Conservation (phyloP, 2,113 vertebrate species). For the Tamias sibiricus region DNA sequence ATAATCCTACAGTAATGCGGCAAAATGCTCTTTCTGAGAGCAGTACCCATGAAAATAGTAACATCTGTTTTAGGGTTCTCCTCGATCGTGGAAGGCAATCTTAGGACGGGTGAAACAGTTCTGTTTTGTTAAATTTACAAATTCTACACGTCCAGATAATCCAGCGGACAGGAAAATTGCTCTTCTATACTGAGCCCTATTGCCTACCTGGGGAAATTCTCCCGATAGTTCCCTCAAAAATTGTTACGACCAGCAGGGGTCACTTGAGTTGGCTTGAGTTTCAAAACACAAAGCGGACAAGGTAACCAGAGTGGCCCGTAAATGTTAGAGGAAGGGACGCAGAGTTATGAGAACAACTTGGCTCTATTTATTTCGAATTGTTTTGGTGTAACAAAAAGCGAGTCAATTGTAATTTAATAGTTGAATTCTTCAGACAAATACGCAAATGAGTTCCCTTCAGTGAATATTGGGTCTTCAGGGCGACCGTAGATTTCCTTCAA, state of each 20-base stretch:
- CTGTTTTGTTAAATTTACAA: neutral
- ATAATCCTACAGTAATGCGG: neutral
- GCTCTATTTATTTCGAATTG: neutral
- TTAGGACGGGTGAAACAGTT: neutral
- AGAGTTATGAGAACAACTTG: neutral
- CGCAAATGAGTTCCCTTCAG: neutral
- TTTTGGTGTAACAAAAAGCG: neutral
- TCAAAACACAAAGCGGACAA: neutral
- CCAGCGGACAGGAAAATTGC: fast-evolving
- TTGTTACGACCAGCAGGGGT: conserved; percentile 15
- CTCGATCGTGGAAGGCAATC: neutral
- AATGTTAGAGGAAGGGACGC: neutral
- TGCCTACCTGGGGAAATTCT: neutral
- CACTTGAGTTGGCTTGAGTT: neutral
- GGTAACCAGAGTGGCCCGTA: too few species aligned
- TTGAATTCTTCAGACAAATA: neutral
- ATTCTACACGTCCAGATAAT: neutral
- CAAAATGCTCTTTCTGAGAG: neutral
- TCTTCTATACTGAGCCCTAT: neutral
- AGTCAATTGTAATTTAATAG: fast-evolving
- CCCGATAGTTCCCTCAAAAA: fast-evolving
- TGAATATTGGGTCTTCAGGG: conserved; percentile 47
- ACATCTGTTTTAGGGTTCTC: neutral
- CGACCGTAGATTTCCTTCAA: neutral
- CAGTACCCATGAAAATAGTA: neutral